These are phyloP conservation scores for Semicossyphus pulcher DNA, from an alignment of 2,113 vertebrate genomes.

Conservation along the genomic window DNA sequence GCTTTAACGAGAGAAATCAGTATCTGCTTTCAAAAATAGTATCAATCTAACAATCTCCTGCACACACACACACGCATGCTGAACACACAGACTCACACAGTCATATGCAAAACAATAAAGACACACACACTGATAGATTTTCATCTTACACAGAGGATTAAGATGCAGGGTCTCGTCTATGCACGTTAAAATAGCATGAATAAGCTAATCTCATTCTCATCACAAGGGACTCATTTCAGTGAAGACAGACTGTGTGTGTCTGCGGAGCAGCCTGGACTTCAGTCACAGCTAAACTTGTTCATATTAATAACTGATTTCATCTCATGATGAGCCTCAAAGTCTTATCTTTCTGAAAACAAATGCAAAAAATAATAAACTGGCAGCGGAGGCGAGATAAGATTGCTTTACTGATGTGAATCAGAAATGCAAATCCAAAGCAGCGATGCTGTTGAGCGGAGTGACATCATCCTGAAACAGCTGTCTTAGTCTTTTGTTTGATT, in stretches of 20 bases:
- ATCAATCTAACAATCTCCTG: background rate
- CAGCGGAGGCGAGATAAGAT: background rate
- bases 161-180: slow-evolving; percentile 7
- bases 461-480: slow-evolving; percentile 10
- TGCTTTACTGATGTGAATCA: slow-evolving; percentile 17
- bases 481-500: background rate
- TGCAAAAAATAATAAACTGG: background rate
- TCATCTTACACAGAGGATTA: slow-evolving; percentile 48
- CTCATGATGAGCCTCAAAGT: slow-evolving; percentile 12
- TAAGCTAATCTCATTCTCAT: slow-evolving; percentile 40
- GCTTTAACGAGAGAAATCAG: background rate
- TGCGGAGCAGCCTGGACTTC: slow-evolving; percentile 22
- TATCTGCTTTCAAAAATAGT: background rate
- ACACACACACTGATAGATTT: slow-evolving; percentile 17
- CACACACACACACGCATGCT: background rate
- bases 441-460: background rate
- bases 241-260: slow-evolving; percentile 20
- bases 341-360: slow-evolving; percentile 25
- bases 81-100: background rate
- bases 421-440: background rate
- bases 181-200: slow-evolving; percentile 13
- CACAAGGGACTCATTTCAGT: slow-evolving; percentile 40
- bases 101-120: background rate
- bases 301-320: slow-evolving; percentile 54
- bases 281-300: slow-evolving; percentile 19